Conservation (phyloP, 1,140 invertebrate species). For the Orussus abietinus region DNA sequence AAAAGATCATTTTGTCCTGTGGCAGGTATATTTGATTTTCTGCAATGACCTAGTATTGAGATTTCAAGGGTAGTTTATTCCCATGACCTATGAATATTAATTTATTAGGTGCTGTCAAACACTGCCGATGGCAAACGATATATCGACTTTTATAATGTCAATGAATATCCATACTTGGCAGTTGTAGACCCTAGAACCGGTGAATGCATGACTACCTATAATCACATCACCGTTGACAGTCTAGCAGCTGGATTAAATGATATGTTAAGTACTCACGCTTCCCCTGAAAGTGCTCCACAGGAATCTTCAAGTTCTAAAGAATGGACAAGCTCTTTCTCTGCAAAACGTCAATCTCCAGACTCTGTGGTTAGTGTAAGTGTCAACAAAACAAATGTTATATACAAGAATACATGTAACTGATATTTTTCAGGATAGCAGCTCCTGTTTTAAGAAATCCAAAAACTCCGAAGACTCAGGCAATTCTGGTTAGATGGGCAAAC, state of each 20-base stretch:
- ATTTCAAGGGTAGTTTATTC: no score
- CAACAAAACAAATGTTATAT: conserved; percentile 25
- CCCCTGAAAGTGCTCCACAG: conserved; percentile 41
- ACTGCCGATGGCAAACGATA: conserved; percentile 66
- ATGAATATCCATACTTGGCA: conserved; percentile 67
- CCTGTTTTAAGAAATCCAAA: no score
- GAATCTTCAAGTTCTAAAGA: conserved; percentile 29
- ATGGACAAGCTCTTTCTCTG: conserved; percentile 25
- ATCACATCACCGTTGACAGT: conserved; percentile 50
- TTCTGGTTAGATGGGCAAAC: no score
- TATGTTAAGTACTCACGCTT: conserved; percentile 46
- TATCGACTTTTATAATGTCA: conserved; percentile 68
- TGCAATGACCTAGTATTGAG: neutral
- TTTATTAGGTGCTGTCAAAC: conserved; percentile 63
- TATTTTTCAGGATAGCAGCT: neutral
- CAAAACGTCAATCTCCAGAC: conserved; percentile 14
- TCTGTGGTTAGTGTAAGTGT: conserved; percentile 33
- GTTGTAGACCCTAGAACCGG: conserved; percentile 76
- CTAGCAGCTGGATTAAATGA: conserved; percentile 47
- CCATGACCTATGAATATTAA: conserved; percentile 13
- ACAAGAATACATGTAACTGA: conserved; percentile 12
- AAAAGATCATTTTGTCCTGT: conserved; percentile 71
- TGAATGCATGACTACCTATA: conserved; percentile 59
- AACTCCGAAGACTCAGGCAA: no score
- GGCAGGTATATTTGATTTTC: conserved; percentile 61